phyloP scores from a whole-genome alignment of 2,888 invertebrate species.

The Latrodectus hesperus region DNA sequence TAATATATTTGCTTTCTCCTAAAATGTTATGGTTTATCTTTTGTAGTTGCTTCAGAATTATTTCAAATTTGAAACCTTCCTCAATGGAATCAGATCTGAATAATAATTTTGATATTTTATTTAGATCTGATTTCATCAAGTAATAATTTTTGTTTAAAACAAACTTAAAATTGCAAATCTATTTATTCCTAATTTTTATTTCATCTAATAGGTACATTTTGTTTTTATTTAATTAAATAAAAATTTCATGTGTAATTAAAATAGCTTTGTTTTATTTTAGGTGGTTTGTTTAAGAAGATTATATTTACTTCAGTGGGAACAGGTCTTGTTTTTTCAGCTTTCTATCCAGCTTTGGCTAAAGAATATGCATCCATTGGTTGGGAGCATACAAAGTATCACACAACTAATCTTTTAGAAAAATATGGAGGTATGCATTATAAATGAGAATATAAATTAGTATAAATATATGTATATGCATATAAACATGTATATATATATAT shows the following conservation, averaged over 20 bases:
- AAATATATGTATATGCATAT: background rate
- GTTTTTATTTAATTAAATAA: background rate
- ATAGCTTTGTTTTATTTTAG: slow-evolving; percentile 7
- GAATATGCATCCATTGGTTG: slow-evolving; percentile 25
- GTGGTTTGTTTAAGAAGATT: slow-evolving; percentile 50
- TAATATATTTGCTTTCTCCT: too few relatives aligned
- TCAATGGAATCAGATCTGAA: too few relatives aligned
- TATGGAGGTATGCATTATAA: slow-evolving; percentile 48
- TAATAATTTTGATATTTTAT: too few relatives aligned
- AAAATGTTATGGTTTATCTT: too few relatives aligned
- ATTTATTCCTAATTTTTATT: too few relatives aligned
- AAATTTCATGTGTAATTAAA: background rate
- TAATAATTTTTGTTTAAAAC: too few relatives aligned
- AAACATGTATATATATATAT: background rate
- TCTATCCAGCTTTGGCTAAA: slow-evolving; percentile 45
- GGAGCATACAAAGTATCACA: slow-evolving; percentile 37
- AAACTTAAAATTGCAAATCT: too few relatives aligned
- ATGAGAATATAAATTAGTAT: background rate
- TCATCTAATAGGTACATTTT: background rate
- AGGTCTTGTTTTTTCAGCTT: slow-evolving; percentile 47
- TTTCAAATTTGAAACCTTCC: too few relatives aligned
- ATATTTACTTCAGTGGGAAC: slow-evolving; percentile 35
- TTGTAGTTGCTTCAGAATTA: too few relatives aligned
- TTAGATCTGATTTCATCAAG: too few relatives aligned
- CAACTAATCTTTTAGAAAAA: slow-evolving; percentile 16